These are phyloP conservation scores for Diploptera punctata DNA, from an alignment of 2,888 invertebrate species.

Conservation along the genomic window DNA sequence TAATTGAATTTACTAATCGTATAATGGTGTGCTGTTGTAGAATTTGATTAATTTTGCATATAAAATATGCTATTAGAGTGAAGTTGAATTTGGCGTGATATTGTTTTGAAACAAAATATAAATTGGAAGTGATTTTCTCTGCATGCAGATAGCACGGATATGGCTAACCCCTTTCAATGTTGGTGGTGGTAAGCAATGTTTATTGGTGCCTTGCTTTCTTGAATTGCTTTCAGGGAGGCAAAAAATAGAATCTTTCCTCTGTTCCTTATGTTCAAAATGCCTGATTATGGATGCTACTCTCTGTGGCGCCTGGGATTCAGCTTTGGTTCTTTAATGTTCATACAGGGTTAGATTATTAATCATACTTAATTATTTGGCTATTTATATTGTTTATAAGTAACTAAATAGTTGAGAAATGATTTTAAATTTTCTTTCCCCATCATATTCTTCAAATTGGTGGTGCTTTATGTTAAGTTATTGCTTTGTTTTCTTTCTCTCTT, in stretches of 20 bases:
- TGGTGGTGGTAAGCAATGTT: conserved; percentile 4
- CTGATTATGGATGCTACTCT: conserved; percentile 11
- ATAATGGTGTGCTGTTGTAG: too few relatives aligned
- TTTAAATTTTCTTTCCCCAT: neutral
- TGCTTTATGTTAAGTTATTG: conserved; percentile 9
- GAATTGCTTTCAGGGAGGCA: conserved; percentile 18
- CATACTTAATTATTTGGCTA: neutral
- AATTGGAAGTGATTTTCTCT: neutral
- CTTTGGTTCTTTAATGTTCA: neutral
- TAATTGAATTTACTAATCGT: too few relatives aligned
- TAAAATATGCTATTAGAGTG: too few relatives aligned
- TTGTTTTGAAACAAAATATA: too few relatives aligned
- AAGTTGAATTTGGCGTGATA: too few relatives aligned
- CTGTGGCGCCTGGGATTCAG: conserved; percentile 14
- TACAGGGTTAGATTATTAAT: neutral
- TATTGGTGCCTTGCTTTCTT: conserved; percentile 1
- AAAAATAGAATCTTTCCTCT: conserved; percentile 11
- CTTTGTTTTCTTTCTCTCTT: neutral
- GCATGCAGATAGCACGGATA: neutral
- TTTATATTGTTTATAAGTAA: neutral
- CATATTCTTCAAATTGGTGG: neutral
- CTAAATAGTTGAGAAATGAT: neutral
- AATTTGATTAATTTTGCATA: too few relatives aligned
- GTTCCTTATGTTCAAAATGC: conserved; percentile 12
- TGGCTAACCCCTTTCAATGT: neutral